These are phyloP conservation scores for Rhadina sibilatrix DNA, from an alignment of 2,113 vertebrate species.

Conservation along the genomic window DNA sequence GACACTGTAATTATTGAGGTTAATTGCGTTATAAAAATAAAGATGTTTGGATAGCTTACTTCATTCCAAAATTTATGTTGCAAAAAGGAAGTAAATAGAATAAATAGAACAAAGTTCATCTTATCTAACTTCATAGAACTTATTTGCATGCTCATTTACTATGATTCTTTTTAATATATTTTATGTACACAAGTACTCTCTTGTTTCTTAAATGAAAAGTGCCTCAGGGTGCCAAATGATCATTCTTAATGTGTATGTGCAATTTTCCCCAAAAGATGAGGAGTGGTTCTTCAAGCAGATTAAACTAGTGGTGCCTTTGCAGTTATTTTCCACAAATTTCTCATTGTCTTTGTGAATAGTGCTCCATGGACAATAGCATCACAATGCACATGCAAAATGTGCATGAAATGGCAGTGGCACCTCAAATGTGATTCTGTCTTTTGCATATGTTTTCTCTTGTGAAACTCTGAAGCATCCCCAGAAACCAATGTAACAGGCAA, in stretches of 20 bases:
- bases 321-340: not conserved
- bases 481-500: not conserved
- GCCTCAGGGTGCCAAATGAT: not conserved
- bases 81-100: not conserved
- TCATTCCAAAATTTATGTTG: not conserved
- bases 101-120: conserved; percentile 13
- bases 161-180: not conserved
- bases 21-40: not conserved
- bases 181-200: not conserved
- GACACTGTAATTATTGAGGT: not conserved
- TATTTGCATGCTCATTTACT: not conserved
- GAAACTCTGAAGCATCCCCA: not conserved
- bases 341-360: not conserved
- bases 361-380: not conserved
- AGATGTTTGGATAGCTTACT: not conserved
- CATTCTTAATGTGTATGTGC: not conserved
- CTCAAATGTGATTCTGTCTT: not conserved
- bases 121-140: not conserved
- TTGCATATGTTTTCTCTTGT: not conserved
- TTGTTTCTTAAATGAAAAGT: not conserved
- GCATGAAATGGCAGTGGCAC: not conserved
- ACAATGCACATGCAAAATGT: not conserved
- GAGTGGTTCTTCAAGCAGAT: not conserved
- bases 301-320: not conserved
- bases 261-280: not conserved